Percentiles rank a stretch among this genome's conserved stretches.
These are phyloP conservation scores for Mola mola DNA, from an alignment of 2,113 vertebrate species.

Conservation along the genomic window DNA sequence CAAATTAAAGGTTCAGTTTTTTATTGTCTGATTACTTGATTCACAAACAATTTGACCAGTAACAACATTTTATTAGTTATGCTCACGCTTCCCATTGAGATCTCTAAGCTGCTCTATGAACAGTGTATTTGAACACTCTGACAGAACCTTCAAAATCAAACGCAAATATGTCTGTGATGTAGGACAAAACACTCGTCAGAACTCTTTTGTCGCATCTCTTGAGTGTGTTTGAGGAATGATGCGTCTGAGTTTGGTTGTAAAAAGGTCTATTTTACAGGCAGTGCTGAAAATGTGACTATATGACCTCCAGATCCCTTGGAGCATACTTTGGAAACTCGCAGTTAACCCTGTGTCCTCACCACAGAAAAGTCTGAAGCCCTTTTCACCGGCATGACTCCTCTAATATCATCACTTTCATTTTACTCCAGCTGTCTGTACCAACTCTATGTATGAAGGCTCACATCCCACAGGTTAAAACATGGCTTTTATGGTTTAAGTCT, in stretches of 20 bases:
- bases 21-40: background rate
- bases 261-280: constrained; percentile 47
- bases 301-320: constrained; percentile 47
- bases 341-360: no score
- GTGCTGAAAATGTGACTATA: constrained; percentile 47
- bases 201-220: constrained; percentile 51
- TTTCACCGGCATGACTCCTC: no score
- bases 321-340: constrained; percentile 31
- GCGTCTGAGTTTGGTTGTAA: constrained; percentile 52
- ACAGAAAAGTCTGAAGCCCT: no score
- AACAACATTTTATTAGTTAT: background rate
- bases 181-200: constrained; percentile 47
- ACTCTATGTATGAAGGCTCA: no score
- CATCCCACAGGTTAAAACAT: no score
- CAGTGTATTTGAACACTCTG: constrained; percentile 25
- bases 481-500: no score
- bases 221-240: constrained; percentile 34
- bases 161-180: constrained; percentile 28
- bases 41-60: no score
- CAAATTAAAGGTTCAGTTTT: background rate
- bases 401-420: no score
- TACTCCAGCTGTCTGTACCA: no score
- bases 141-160: constrained; percentile 45
- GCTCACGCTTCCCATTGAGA: background rate
- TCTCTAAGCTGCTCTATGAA: constrained; percentile 16